A percentile compares a stretch with the other conserved stretches of the same genome.
These are phyloP conservation scores for Eleutherodactylus coqui DNA, from an alignment of 2,797 vertebrate genomes.

Conservation along the genomic window DNA sequence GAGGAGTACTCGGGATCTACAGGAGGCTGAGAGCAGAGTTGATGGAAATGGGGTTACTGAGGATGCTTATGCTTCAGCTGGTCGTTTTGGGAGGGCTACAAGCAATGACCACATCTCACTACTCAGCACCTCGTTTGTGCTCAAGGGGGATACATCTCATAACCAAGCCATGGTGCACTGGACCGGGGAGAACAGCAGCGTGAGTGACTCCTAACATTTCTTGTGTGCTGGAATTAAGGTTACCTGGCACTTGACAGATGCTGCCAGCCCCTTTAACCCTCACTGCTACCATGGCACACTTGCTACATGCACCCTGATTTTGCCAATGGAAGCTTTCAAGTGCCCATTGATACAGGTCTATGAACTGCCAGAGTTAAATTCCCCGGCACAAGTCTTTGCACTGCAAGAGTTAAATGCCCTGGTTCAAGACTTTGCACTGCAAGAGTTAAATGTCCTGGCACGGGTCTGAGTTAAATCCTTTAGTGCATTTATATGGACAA, in stretches of 20 bases:
- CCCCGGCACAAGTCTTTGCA: neutral
- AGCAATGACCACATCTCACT: slow-evolving; percentile 21
- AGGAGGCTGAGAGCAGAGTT: slow-evolving; percentile 25
- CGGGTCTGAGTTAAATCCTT: too few relatives aligned
- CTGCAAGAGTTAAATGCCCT: neutral
- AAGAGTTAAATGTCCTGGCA: neutral
- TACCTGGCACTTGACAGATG: neutral
- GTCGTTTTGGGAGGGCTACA: slow-evolving; percentile 39
- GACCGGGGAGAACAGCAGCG: slow-evolving; percentile 99
- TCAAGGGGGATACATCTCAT: slow-evolving; percentile 94
- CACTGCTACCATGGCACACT: neutral
- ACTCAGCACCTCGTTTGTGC: slow-evolving; percentile 95
- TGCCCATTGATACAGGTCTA: neutral
- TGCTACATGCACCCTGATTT: neutral
- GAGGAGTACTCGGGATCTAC: slow-evolving; percentile 28
- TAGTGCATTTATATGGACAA: too few relatives aligned
- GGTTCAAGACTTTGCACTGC: neutral
- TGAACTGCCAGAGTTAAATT: neutral
- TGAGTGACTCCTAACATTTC: slow-evolving; percentile 79
- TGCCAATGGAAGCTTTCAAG: neutral
- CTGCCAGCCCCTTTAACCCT: neutral
- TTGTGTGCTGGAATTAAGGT: slow-evolving; percentile 53
- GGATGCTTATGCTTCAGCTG: slow-evolving; percentile 23
- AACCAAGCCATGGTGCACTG: slow-evolving; percentile 99
- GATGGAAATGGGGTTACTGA: slow-evolving; percentile 21